A percentile compares a stretch with the other conserved stretches of the same genome.
Conservation (phyloP, 2,797 vertebrate species). For the Miichthys miiuy region DNA sequence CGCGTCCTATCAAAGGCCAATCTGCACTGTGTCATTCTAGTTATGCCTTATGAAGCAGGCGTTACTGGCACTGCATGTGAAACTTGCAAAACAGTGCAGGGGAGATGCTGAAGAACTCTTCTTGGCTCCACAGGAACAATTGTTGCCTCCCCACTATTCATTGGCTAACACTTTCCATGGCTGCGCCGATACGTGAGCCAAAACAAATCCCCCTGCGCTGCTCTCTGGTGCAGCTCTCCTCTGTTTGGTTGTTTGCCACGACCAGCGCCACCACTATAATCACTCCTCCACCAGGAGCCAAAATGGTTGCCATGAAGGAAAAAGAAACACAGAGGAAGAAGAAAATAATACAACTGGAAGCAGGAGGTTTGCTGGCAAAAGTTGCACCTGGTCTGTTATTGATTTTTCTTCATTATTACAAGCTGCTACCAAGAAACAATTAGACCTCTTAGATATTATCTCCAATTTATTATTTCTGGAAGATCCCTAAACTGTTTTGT, state of each 20-base stretch:
- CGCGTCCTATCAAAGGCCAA: neutral
- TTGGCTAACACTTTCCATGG: constrained; percentile 61
- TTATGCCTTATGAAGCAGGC: constrained; percentile 1
- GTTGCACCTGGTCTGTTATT: constrained; percentile 16
- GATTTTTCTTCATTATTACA: constrained; percentile 28
- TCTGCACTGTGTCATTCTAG: neutral
- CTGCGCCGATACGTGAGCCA: constrained; percentile 50
- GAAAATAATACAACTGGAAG: constrained; percentile 29
- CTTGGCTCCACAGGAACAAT: constrained; percentile 46
- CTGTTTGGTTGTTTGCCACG: constrained; percentile 43
- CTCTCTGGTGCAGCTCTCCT: constrained; percentile 29
- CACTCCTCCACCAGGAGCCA: constrained; percentile 16
- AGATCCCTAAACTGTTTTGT: neutral
- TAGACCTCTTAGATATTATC: neutral
- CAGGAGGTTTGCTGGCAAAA: constrained; percentile 17
- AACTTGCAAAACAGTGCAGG: constrained; percentile 50
- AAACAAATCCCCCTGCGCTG: constrained; percentile 41
- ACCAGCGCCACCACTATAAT: constrained; percentile 16
- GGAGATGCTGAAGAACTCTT: constrained; percentile 37
- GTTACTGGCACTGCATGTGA: constrained; percentile 34
- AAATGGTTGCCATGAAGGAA: constrained; percentile 27
- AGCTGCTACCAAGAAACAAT: constrained; percentile 5
- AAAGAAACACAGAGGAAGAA: constrained; percentile 4
- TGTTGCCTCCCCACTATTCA: constrained; percentile 44
- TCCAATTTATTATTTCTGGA: neutral